These are phyloP conservation scores for Alectura lathami DNA, from an alignment of 2,113 vertebrate species.

Conservation along the genomic window DNA sequence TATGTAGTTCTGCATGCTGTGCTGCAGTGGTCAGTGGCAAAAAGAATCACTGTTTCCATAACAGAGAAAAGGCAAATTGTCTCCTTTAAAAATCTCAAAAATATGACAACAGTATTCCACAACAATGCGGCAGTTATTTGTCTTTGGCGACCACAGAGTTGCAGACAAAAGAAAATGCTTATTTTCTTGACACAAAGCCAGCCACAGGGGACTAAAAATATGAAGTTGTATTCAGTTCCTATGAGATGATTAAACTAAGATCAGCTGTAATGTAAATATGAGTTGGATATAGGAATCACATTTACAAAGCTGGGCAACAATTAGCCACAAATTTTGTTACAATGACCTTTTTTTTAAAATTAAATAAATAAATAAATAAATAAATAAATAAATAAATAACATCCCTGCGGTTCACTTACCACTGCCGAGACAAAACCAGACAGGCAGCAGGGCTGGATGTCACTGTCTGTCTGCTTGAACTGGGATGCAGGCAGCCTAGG, in stretches of 20 bases:
- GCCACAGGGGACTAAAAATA: background rate
- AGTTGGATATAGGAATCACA: background rate
- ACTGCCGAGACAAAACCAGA: background rate
- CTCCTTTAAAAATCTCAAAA: constrained; percentile 9
- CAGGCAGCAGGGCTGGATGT: background rate
- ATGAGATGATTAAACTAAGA: background rate
- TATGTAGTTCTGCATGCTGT: constrained; percentile 14
- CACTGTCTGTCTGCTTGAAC: background rate
- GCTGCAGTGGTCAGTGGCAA: background rate
- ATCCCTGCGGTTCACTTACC: background rate
- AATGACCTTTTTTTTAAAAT: background rate
- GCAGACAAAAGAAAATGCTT: background rate
- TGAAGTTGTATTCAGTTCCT: background rate
- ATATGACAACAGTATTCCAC: background rate
- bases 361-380: background rate
- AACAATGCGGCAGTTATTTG: background rate
- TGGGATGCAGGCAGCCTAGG: background rate
- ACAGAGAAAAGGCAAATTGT: constrained; percentile 13
- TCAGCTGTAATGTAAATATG: background rate
- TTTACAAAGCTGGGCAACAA: background rate
- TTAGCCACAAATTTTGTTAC: background rate
- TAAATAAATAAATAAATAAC: background rate
- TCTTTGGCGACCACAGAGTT: background rate
- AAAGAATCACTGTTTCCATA: background rate
- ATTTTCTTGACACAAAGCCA: constrained; percentile 40